Conservation (phyloP, 1,140 invertebrate genomes). For the Chrysoperla carnea region DNA sequence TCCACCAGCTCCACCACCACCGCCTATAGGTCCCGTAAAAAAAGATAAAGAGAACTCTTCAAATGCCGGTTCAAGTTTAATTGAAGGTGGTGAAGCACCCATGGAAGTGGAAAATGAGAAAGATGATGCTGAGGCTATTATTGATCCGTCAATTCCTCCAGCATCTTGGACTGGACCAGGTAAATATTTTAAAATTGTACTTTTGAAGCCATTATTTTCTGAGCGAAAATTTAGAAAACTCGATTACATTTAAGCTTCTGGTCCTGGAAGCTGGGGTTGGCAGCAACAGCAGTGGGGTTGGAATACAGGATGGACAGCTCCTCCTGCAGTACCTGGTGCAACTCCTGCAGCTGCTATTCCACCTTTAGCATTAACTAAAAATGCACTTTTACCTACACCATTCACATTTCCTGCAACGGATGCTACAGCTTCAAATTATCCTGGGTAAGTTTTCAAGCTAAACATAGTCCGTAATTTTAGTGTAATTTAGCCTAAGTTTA, state of each 20-base stretch:
- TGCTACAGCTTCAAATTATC: slow-evolving; percentile 12
- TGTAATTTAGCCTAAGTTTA: too few species aligned
- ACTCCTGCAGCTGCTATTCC: slow-evolving; percentile 25
- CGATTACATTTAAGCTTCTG: slow-evolving; percentile 32
- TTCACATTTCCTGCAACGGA: slow-evolving; percentile 21
- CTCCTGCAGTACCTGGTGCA: slow-evolving; percentile 18
- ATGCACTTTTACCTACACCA: slow-evolving; percentile 22
- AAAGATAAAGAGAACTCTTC: slow-evolving; percentile 5
- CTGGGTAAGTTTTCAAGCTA: slow-evolving; percentile 7
- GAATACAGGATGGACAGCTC: slow-evolving; percentile 23
- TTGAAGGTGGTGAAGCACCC: slow-evolving; percentile 59
- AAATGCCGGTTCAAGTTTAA: slow-evolving; percentile 10
- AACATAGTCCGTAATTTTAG: not conserved
- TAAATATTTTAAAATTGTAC: slow-evolving; percentile 1
- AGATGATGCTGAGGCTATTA: slow-evolving; percentile 19
- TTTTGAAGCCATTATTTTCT: slow-evolving; percentile 16
- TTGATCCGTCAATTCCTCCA: slow-evolving; percentile 14
- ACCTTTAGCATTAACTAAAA: slow-evolving; percentile 10
- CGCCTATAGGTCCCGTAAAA: slow-evolving; percentile 19
- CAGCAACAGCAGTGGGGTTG: slow-evolving; percentile 21
- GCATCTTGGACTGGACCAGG: slow-evolving; percentile 5
- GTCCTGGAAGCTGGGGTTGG: slow-evolving; percentile 20
- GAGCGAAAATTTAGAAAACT: slow-evolving; percentile 39
- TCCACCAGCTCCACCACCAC: slow-evolving; percentile 29
- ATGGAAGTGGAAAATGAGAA: slow-evolving; percentile 66